These are phyloP conservation scores for Aphis craccivora DNA, from an alignment of 1,140 invertebrate genomes.

Conservation along the genomic window DNA sequence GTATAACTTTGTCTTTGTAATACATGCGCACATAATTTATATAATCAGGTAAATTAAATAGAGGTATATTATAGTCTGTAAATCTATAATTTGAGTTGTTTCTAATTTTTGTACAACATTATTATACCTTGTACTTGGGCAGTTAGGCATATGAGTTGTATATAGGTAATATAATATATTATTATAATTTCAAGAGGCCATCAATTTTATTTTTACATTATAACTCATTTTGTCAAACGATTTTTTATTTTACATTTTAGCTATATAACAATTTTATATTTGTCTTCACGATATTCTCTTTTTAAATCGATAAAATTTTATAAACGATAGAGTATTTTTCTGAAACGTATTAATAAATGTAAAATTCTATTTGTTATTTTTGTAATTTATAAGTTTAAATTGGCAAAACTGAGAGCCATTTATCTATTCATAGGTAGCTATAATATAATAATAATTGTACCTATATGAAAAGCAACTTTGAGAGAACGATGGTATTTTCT, in stretches of 20 bases:
- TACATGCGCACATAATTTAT: neutral
- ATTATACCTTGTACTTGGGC: neutral
- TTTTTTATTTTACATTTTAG: neutral
- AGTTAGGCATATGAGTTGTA: neutral
- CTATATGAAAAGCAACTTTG: no score
- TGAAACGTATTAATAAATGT: neutral
- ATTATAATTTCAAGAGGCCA: neutral
- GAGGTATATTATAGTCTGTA: neutral
- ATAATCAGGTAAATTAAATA: neutral
- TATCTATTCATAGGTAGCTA: no score
- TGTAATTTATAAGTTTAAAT: no score
- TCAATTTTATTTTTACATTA: neutral
- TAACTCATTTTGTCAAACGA: neutral
- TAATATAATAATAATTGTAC: no score
- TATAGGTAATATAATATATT: neutral
- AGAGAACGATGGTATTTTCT: no score
- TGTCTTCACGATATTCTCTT: neutral
- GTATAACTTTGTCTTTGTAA: neutral
- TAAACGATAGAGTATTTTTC: neutral
- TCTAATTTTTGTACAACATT: neutral
- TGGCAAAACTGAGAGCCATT: no score
- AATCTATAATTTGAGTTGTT: neutral
- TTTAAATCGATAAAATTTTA: neutral
- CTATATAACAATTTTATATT: neutral
- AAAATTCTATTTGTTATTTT: neutral